Percentiles rank a stretch among this genome's conserved stretches.
phyloP scores from a whole-genome alignment of 2,113 vertebrate species.

The Perognathus longimembris region DNA sequence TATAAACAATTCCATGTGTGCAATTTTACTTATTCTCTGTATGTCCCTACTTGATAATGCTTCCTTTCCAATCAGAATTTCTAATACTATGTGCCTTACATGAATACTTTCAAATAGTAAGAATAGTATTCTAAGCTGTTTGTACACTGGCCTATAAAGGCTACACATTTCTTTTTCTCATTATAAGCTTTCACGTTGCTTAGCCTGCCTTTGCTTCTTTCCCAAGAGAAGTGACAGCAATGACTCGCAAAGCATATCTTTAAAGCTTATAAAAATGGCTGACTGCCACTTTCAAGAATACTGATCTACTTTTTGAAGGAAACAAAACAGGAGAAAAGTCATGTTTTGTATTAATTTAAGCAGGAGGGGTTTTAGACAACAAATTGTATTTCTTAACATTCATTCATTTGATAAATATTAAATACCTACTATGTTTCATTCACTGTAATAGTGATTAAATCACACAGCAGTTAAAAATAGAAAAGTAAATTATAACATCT shows the following conservation, averaged over 20 bases:
- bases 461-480: not conserved
- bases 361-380: constrained; percentile 8
- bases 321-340: not conserved
- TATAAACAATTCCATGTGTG: too few relatives aligned
- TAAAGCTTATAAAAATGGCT: constrained; percentile 42
- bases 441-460: not conserved
- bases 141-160: not conserved
- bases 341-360: constrained; percentile 48
- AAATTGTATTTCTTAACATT: constrained; percentile 9
- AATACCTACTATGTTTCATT: not conserved
- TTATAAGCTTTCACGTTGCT: not conserved
- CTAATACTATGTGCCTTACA: too few relatives aligned
- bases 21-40: too few relatives aligned
- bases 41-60: too few relatives aligned
- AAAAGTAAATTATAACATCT: constrained; percentile 3
- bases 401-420: constrained; percentile 16
- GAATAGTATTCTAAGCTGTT: not conserved
- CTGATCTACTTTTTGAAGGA: constrained; percentile 4
- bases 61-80: too few relatives aligned
- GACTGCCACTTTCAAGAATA: constrained; percentile 27
- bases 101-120: not conserved
- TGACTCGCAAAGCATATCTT: constrained; percentile 51
- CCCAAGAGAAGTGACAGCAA: not conserved
- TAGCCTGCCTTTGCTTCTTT: not conserved
- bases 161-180: not conserved